These are phyloP conservation scores for Drosophila yakuba DNA, from an alignment of 1,140 invertebrate genomes.

Conservation along the genomic window DNA sequence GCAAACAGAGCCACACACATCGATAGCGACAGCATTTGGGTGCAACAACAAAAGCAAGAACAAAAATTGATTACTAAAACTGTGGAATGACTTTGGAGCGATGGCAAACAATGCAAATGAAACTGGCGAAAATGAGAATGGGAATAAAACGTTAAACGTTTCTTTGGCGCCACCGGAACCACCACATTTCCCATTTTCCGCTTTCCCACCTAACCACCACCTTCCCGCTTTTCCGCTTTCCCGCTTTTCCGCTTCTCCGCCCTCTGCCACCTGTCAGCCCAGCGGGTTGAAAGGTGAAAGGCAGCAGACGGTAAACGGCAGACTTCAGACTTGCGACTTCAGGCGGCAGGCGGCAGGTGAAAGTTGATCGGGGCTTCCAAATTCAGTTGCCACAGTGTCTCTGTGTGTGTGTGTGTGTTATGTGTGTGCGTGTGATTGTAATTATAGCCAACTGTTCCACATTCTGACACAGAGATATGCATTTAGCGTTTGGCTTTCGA, in stretches of 20 bases:
- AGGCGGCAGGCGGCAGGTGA: constrained; percentile 10
- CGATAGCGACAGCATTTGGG: constrained; percentile 46
- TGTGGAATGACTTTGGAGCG: constrained; percentile 41
- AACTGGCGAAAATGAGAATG: constrained; percentile 46
- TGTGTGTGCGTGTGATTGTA: constrained; percentile 15
- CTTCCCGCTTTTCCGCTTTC: neutral
- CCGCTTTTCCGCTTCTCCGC: no score
- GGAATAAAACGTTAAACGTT: constrained; percentile 54
- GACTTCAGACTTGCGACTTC: no score
- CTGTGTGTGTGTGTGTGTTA: neutral
- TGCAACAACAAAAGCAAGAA: constrained; percentile 51
- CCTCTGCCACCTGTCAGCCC: constrained; percentile 13
- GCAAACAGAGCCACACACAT: constrained; percentile 31
- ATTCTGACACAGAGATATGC: constrained; percentile 48
- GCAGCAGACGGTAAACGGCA: no score
- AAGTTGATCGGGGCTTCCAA: constrained; percentile 23
- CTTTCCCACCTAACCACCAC: neutral
- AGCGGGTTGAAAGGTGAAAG: neutral
- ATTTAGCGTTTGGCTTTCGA: constrained; percentile 30
- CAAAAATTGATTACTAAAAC: constrained; percentile 63
- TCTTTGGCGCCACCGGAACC: constrained; percentile 48
- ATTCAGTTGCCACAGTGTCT: constrained; percentile 37
- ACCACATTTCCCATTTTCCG: constrained; percentile 4
- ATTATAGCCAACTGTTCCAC: constrained; percentile 60
- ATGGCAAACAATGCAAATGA: constrained; percentile 52